Evolutionary conservation across 2,888 invertebrate species (phyloP).

Genomic region (Dynastes hyllus): DNA sequence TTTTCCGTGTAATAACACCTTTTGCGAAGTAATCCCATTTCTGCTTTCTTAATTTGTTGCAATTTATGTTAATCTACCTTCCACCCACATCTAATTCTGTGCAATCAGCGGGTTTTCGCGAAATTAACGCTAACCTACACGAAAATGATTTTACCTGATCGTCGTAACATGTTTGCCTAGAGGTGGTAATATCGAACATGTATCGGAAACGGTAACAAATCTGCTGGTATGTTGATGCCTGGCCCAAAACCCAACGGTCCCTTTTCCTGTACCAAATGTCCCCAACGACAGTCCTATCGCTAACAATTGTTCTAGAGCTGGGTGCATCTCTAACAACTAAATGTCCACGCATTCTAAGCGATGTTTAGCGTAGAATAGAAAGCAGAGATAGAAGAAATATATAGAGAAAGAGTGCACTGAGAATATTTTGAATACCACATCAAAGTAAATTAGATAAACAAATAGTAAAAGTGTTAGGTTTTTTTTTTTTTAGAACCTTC

Average conservation of each 20-base stretch:
- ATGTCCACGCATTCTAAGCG: slow-evolving; percentile 57
- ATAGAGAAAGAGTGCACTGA: not conserved
- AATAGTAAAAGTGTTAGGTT: slow-evolving; percentile 57
- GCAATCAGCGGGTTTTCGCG: not conserved
- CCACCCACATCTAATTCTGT: not conserved
- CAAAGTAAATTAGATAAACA: slow-evolving; percentile 52
- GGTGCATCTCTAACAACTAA: slow-evolving; percentile 58
- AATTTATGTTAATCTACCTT: not conserved
- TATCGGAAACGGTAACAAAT: slow-evolving; percentile 68
- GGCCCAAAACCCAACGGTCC: slow-evolving; percentile 69
- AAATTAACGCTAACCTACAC: not conserved
- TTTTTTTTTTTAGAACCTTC: slow-evolving; percentile 24
- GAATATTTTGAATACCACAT: slow-evolving; percentile 35
- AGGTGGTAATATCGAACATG: slow-evolving; percentile 66
- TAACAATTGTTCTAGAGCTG: slow-evolving; percentile 54
- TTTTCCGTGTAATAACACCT: no score
- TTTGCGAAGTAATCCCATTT: no score
- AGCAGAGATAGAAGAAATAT: slow-evolving; percentile 11
- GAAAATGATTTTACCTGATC: slow-evolving; percentile 65
- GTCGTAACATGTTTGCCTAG: slow-evolving; percentile 70
- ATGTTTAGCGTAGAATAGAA: slow-evolving; percentile 2
- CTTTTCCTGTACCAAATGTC: slow-evolving; percentile 68
- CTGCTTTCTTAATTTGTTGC: not conserved
- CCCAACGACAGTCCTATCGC: slow-evolving; percentile 68
- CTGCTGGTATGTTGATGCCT: slow-evolving; percentile 69